Evolutionary conservation across 1,140 invertebrate species (phyloP).

Genomic region (Drosophila equinoxialis): DNA sequence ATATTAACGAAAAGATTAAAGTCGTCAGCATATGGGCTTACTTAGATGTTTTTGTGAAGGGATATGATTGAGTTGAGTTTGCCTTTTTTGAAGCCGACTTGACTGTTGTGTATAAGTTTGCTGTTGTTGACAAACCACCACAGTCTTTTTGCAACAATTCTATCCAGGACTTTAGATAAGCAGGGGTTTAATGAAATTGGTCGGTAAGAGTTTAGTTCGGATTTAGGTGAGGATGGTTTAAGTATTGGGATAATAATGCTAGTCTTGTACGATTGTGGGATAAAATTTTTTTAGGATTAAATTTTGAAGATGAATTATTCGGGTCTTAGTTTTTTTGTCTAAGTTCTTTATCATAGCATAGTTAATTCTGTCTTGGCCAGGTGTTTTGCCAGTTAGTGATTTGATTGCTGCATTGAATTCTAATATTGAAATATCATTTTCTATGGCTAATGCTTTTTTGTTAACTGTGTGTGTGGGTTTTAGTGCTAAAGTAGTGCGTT

Average conservation of each 20-base stretch:
- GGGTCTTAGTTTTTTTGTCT: neutral
- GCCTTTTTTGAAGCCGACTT: constrained; percentile 12
- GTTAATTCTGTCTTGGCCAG: constrained; percentile 16
- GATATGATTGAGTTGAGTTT: too few relatives aligned
- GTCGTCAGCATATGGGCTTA: too few relatives aligned
- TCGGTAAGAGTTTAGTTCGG: neutral
- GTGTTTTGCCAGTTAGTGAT: constrained; percentile 5
- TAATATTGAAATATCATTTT: constrained; percentile 11
- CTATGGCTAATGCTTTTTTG: too few relatives aligned
- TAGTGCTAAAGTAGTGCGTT: neutral
- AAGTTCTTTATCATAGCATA: constrained; percentile 30
- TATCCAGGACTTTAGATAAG: constrained; percentile 23
- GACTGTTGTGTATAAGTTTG: constrained; percentile 16
- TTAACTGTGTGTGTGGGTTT: constrained; percentile 1
- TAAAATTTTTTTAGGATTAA: constrained; percentile 21
- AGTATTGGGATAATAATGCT: constrained; percentile 29
- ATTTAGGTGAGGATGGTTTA: constrained; percentile 36
- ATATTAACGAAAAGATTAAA: too few relatives aligned
- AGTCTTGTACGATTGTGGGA: constrained; percentile 38
- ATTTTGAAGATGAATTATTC: constrained; percentile 29
- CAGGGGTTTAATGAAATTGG: constrained; percentile 43
- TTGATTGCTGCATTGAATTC: constrained; percentile 20
- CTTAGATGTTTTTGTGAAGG: too few relatives aligned
- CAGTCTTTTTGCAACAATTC: constrained; percentile 20
- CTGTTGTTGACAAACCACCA: constrained; percentile 9